A percentile compares a stretch with the other conserved stretches of the same genome.
phyloP scores from a whole-genome alignment of 2,888 invertebrate genomes.

The Amorpha juglandis region DNA sequence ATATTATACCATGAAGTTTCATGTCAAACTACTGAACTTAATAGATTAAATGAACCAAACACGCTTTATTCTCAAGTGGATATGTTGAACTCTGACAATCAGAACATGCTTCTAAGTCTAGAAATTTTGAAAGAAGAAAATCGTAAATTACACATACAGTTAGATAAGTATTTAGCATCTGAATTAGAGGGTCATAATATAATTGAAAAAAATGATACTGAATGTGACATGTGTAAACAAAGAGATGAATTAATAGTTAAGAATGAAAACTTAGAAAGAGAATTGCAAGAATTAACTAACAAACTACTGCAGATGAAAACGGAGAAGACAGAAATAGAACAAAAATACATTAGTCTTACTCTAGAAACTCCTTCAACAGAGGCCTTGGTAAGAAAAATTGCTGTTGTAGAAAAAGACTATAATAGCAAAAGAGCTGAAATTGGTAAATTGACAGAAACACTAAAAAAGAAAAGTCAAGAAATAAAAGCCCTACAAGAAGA shows the following conservation, averaged over 20 bases:
- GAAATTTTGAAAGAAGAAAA: constrained; percentile 59
- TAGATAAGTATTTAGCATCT: constrained; percentile 40
- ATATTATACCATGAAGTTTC: constrained; percentile 58
- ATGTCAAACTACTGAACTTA: constrained; percentile 54
- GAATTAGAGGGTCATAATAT: constrained; percentile 29
- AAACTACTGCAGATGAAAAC: constrained; percentile 48
- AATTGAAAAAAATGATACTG: constrained; percentile 10
- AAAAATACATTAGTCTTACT: constrained; percentile 59
- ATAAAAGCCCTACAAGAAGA: constrained; percentile 74
- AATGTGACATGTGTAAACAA: constrained; percentile 45
- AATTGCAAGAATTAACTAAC: constrained; percentile 48
- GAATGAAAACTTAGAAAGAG: constrained; percentile 40
- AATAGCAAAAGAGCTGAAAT: constrained; percentile 53
- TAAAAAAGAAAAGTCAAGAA: constrained; percentile 52
- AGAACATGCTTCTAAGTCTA: constrained; percentile 47
- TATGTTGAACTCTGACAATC: constrained; percentile 43
- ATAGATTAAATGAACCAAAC: constrained; percentile 43
- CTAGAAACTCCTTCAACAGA: constrained; percentile 60
- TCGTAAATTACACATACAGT: constrained; percentile 47
- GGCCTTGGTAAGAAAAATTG: constrained; percentile 56
- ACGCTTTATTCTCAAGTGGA: constrained; percentile 46
- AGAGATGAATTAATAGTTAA: constrained; percentile 35
- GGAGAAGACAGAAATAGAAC: constrained; percentile 56
- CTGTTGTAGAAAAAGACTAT: constrained; percentile 58
- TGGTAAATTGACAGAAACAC: constrained; percentile 46